A percentile compares a stretch with the other conserved stretches of the same genome.
phyloP scores from a whole-genome alignment of 1,140 invertebrate species.

The Carposina sasakii region DNA sequence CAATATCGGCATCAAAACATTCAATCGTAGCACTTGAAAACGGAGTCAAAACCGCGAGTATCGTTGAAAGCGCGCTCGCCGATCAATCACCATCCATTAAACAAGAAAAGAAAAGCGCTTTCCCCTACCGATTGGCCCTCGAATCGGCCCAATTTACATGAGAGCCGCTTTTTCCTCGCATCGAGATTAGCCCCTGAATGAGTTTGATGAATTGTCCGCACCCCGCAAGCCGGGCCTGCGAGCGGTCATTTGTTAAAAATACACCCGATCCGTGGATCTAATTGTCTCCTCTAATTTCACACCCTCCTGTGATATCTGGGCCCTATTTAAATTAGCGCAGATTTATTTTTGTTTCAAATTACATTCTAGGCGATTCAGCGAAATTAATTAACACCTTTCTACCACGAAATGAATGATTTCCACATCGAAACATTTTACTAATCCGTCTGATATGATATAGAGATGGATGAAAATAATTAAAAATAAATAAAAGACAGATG shows the following conservation, averaged over 20 bases:
- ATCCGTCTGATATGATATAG: too few relatives aligned
- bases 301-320: conserved; percentile 57
- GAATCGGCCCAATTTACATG: conserved; percentile 71
- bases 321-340: conserved; percentile 43
- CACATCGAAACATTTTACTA: too few relatives aligned
- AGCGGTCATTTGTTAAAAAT: conserved; percentile 72
- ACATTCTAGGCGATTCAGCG: too few relatives aligned
- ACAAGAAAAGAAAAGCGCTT: conserved; percentile 71
- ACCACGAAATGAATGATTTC: too few relatives aligned
- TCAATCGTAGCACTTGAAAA: conserved; percentile 57
- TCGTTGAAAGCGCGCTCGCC: conserved; percentile 53
- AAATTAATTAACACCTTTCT: too few relatives aligned
- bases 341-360: conserved; percentile 23
- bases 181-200: conserved; percentile 71
- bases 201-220: conserved; percentile 70
- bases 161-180: conserved; percentile 71
- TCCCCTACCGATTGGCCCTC: conserved; percentile 65
- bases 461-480: conserved; percentile 19
- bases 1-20: conserved; percentile 38
- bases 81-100: conserved; percentile 73
- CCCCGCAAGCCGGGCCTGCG: conserved; percentile 36
- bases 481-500: conserved; percentile 16
- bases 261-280: conserved; percentile 68
- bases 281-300: conserved; percentile 72
- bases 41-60: conserved; percentile 66